phyloP scores from a whole-genome alignment of 2,113 vertebrate genomes.

The Brienomyrus longianalis region DNA sequence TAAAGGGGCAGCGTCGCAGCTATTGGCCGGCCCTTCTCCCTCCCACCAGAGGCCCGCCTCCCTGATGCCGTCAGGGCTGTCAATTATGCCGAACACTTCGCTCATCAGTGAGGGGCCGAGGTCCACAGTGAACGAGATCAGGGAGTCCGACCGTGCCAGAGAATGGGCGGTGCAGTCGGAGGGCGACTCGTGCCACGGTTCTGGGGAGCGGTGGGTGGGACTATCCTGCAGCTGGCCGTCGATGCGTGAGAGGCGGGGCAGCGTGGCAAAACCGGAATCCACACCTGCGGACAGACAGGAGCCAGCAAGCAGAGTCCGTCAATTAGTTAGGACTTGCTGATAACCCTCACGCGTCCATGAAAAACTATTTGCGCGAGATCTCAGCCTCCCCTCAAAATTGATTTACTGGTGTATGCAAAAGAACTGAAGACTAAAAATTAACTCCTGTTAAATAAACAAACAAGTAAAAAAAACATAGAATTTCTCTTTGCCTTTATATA shows the following conservation, averaged over 20 bases:
- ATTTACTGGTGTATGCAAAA: background rate
- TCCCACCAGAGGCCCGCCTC: constrained; percentile 22
- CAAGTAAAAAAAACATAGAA: background rate
- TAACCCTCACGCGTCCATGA: background rate
- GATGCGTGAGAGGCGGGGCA: constrained; percentile 70
- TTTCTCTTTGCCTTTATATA: background rate
- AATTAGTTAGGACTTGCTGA: background rate
- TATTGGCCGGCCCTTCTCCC: constrained; percentile 25
- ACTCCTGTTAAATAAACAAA: background rate
- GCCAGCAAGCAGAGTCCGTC: background rate
- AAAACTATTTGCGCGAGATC: background rate
- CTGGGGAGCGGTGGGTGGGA: constrained; percentile 28
- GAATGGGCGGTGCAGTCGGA: constrained; percentile 26
- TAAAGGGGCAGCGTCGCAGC: constrained; percentile 30
- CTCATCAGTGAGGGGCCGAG: constrained; percentile 89
- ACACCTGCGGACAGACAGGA: constrained; percentile 59
- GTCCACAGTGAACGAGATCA: constrained; percentile 86
- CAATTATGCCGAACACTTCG: constrained; percentile 79
- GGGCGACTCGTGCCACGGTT: constrained; percentile 26
- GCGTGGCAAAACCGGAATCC: constrained; percentile 80
- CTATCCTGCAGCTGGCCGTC: constrained; percentile 60
- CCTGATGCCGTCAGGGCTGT: constrained; percentile 56
- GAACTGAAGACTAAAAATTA: background rate
- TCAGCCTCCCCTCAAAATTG: background rate
- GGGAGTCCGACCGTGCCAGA: constrained; percentile 73